Percentiles rank a stretch among this genome's conserved stretches.
Conservation (phyloP, 2,797 vertebrate genomes). For the Galago senegalensis region DNA sequence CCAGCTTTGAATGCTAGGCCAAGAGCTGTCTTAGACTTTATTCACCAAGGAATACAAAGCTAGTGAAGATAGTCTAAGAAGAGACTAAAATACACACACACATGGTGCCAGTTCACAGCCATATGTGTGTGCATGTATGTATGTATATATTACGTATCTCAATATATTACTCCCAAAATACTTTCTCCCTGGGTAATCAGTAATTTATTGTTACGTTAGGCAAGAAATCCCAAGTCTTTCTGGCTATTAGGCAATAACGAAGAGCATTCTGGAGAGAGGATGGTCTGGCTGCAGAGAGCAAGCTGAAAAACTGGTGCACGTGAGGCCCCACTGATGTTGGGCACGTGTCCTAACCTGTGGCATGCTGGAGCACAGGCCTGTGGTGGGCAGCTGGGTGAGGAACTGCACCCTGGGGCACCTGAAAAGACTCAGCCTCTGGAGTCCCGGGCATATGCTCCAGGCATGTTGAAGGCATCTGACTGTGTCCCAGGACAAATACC, state of each 20-base stretch:
- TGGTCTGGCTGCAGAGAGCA: not conserved
- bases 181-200: not conserved
- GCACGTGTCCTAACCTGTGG: not conserved
- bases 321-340: not conserved
- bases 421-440: not conserved
- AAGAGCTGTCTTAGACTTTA: constrained; percentile 45
- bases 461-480: not conserved
- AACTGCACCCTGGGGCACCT: not conserved
- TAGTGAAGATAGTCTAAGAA: not conserved
- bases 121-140: no score
- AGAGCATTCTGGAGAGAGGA: not conserved
- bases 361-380: not conserved
- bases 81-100: not conserved
- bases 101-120: not conserved
- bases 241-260: not conserved
- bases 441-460: not conserved
- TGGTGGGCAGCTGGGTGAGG: not conserved
- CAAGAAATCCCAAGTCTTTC: not conserved
- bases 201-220: not conserved
- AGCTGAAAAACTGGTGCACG: not conserved
- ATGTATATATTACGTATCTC: not conserved
- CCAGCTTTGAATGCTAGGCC: not conserved
- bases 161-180: not conserved
- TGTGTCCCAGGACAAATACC: not conserved
- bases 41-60: not conserved